A percentile compares a stretch with the other conserved stretches of the same genome.
phyloP scores from a whole-genome alignment of 2,888 invertebrate genomes.

The Lasioglossum figueresi region DNA sequence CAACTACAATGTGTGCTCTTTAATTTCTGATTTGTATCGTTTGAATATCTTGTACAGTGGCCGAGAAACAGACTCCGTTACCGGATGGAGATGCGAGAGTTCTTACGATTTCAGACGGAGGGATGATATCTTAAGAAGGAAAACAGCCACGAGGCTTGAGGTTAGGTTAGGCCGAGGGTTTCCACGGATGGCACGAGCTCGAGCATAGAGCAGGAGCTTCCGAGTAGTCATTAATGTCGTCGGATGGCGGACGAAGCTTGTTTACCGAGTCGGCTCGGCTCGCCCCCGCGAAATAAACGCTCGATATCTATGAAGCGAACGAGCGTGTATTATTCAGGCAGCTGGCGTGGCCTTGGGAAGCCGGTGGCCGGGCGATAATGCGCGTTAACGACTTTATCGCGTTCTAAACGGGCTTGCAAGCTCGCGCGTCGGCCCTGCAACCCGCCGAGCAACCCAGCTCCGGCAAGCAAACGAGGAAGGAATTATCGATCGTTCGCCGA shows the following conservation, averaged over 20 bases:
- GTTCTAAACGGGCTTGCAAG: constrained; percentile 71
- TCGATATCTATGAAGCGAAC: constrained; percentile 61
- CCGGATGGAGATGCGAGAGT: background rate
- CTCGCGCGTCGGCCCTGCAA: constrained; percentile 48
- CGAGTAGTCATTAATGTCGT: constrained; percentile 9
- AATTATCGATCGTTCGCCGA: constrained; percentile 69
- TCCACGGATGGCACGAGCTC: background rate
- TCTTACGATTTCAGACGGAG: background rate
- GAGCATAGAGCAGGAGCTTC: constrained; percentile 1
- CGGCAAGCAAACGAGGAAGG: constrained; percentile 71
- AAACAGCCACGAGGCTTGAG: background rate
- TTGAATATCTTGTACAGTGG: background rate
- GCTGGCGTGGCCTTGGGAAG: constrained; percentile 68
- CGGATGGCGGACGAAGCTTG: constrained; percentile 18
- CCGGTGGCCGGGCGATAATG: constrained; percentile 66
- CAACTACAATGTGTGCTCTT: background rate
- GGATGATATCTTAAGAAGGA: background rate
- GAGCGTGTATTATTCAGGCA: constrained; percentile 67
- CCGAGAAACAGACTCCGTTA: background rate
- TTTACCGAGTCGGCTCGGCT: constrained; percentile 32
- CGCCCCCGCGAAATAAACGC: constrained; percentile 21
- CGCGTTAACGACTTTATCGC: constrained; percentile 75
- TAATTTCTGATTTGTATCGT: background rate
- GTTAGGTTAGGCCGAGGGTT: background rate
- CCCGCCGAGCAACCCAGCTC: constrained; percentile 20